Evolutionary conservation across 1,140 invertebrate genomes (phyloP).

Genomic region (Stegodyphus dumicola): DNA sequence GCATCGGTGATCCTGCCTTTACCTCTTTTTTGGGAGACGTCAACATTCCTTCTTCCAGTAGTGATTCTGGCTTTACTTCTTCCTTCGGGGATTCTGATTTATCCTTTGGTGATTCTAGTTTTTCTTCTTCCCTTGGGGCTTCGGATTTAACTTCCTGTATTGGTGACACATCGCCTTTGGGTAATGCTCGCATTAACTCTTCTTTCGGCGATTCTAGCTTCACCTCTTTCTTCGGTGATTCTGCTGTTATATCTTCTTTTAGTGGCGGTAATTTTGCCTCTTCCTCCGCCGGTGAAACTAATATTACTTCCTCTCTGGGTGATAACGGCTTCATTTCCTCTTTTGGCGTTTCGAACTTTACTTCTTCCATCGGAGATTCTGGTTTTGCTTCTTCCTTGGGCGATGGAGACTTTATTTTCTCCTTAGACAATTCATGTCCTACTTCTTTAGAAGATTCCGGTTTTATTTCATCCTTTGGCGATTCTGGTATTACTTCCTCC

Average conservation of each 20-base stretch:
- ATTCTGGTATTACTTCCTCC: no score
- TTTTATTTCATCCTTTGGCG: no score
- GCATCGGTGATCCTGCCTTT: no score
- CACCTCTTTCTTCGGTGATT: no score
- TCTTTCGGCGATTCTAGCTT: no score
- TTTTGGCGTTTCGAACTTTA: not conserved
- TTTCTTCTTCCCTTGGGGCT: not conserved
- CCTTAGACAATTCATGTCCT: no score
- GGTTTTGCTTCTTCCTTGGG: not conserved
- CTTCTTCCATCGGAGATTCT: not conserved
- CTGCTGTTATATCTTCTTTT: no score
- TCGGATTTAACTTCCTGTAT: not conserved
- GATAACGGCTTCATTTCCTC: not conserved
- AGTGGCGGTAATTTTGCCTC: not conserved
- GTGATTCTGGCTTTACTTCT: not conserved
- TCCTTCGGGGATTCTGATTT: not conserved
- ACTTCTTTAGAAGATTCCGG: no score
- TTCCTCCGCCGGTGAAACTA: not conserved
- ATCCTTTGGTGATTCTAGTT: not conserved
- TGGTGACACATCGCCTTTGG: no score
- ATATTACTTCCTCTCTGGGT: not conserved
- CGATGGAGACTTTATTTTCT: no score
- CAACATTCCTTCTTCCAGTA: slow-evolving; percentile 75
- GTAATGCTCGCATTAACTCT: no score
- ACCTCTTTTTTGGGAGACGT: slow-evolving; percentile 24